Evolutionary conservation across 2,797 vertebrate genomes (phyloP).

Genomic region (Pangasius krempfi): DNA sequence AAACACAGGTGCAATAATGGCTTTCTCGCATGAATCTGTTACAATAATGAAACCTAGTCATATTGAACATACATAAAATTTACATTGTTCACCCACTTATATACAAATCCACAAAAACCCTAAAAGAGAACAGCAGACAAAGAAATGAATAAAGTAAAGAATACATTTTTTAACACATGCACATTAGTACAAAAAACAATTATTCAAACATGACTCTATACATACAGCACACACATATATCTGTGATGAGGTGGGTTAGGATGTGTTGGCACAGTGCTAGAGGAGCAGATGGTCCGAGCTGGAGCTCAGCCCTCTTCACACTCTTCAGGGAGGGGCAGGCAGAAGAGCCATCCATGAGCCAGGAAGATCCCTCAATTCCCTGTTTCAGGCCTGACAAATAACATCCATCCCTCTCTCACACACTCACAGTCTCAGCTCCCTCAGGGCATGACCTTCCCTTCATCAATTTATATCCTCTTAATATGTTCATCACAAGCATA

Average conservation of each 20-base stretch:
- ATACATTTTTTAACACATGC: background rate
- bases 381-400: slow-evolving; percentile 51
- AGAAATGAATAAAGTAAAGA: background rate
- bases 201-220: background rate
- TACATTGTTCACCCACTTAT: background rate
- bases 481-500: slow-evolving; percentile 48
- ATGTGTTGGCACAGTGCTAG: slow-evolving; percentile 45
- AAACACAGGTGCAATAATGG: slow-evolving; percentile 1
- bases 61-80: background rate
- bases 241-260: slow-evolving; percentile 42
- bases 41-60: background rate
- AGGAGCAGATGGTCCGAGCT: slow-evolving; percentile 55
- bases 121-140: too few species aligned
- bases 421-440: slow-evolving; percentile 29
- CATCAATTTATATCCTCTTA: slow-evolving; percentile 43
- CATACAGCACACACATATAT: background rate
- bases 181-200: background rate
- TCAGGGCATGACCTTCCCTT: slow-evolving; percentile 26
- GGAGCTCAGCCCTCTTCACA: slow-evolving; percentile 46
- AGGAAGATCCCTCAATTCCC: slow-evolving; percentile 46
- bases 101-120: too few species aligned
- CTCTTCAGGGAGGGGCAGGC: slow-evolving; percentile 52
- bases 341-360: slow-evolving; percentile 48
- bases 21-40: background rate
- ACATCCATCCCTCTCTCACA: slow-evolving; percentile 39